Base-by-base conservation (phyloP, 2,797 vertebrate species). In the Lacerta agilis region DNA sequence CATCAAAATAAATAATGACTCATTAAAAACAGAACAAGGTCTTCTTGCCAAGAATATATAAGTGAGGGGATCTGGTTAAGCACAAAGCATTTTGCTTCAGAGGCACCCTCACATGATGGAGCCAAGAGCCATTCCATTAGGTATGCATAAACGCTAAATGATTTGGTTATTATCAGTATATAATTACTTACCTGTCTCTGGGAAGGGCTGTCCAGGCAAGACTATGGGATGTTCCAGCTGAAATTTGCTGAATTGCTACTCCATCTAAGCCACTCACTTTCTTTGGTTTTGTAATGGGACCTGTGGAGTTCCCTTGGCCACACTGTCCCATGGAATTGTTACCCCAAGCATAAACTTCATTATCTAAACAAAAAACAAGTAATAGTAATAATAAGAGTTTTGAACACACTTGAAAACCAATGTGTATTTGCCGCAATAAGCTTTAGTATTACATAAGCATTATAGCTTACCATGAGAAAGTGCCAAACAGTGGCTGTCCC, bases 301-400 rank as follows among this genome's bases (percentile, higher is more conserved):
- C 97, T 20, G 97, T 98, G 83, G 97, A 98, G 89, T 98, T 98
- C 69, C 97, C 97, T 92, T 98, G 97, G 79, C 97, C 97, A 91
- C 97, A 98, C 7, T 98, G 97, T 2, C 97, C 97, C 97, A 98
- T 98, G 15, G 97, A 98, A 92, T 98, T 98, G 93, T 98, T 98
- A 43, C 97, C 97, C 97, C 97, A 98, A 77, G 97, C 97, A 87
- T 98, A 98, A 90, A 98, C 97, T 95, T 98, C 97, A 83, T 98
- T 98, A 95, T 98, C 97, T 98, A 85, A 10, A 92, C 77, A 83
- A 90, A 92, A 72, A 55, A 15, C 49, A 55, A 55, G 49, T 15
- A 55, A 92, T 29, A 73, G 6, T 72, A 83, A 73, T 0, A 55
- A 58, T 49, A 13, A 20, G 13, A 23, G 29, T 29, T 13, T 82